phyloP scores from a whole-genome alignment of 2,113 vertebrate genomes.

The Callorhinus ursinus region DNA sequence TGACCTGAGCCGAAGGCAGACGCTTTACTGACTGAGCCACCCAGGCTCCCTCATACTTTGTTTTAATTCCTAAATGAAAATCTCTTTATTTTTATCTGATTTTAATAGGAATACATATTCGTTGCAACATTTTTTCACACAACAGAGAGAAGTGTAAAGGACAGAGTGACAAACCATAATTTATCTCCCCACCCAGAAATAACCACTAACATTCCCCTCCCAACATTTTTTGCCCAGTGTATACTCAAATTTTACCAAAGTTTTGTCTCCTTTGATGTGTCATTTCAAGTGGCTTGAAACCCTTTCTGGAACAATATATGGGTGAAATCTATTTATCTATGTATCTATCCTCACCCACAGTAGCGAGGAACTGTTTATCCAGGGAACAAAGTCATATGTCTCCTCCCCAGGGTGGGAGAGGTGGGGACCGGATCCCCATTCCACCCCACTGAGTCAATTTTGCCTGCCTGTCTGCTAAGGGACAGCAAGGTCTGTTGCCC shows the following conservation, averaged over 20 bases:
- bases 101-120: not conserved
- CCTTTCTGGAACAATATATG: constrained; percentile 31
- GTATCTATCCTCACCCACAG: not conserved
- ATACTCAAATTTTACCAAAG: constrained; percentile 11
- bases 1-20: not conserved
- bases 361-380: not conserved
- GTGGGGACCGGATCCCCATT: not conserved
- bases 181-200: not conserved
- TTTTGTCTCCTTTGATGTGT: constrained; percentile 1
- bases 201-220: not conserved
- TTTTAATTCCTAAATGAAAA: constrained; percentile 48
- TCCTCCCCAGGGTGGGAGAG: not conserved
- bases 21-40: not conserved
- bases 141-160: constrained; percentile 12
- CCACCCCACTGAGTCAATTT: constrained; percentile 45
- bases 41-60: not conserved
- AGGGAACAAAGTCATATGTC: not conserved
- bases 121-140: constrained; percentile 7
- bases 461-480: constrained; percentile 19
- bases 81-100: not conserved
- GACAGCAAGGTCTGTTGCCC: constrained; percentile 66
- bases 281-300: constrained; percentile 59
- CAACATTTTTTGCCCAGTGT: not conserved
- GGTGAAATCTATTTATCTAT: not conserved
- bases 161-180: constrained; percentile 8